Evolutionary conservation across 2,888 invertebrate genomes (phyloP).

Genomic region (Heliconius erato): DNA sequence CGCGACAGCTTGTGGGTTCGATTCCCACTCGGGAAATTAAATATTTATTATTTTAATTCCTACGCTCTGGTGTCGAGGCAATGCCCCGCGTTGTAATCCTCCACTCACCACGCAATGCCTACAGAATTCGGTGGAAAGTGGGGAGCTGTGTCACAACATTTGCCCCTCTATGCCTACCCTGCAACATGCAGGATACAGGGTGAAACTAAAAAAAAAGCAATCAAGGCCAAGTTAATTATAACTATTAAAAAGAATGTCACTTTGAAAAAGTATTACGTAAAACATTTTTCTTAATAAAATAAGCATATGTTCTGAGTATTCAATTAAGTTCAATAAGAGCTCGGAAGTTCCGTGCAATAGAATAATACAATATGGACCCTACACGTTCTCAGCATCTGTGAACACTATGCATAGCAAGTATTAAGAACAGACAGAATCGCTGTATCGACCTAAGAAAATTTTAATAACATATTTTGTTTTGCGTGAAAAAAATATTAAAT

Average conservation of each 20-base stretch:
- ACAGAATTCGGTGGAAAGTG: too few relatives aligned
- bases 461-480: background rate
- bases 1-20: too few relatives aligned
- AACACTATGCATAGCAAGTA: conserved; percentile 53
- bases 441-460: conserved; percentile 35
- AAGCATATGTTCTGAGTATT: conserved; percentile 33
- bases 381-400: conserved; percentile 56
- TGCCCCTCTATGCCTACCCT: too few relatives aligned
- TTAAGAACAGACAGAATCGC: conserved; percentile 50
- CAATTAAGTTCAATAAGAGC: conserved; percentile 49
- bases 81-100: too few relatives aligned
- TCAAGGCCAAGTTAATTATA: background rate
- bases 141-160: too few relatives aligned
- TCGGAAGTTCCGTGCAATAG: conserved; percentile 47
- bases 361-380: conserved; percentile 51
- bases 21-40: too few relatives aligned
- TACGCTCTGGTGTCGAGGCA: too few relatives aligned
- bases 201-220: background rate
- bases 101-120: too few relatives aligned
- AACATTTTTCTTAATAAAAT: conserved; percentile 31
- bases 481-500: background rate
- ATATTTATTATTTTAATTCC: too few relatives aligned
- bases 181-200: background rate
- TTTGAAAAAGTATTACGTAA: conserved; percentile 12
- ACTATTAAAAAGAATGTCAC: background rate